Evolutionary conservation across 2,888 invertebrate genomes (phyloP), one percentile per base, ranked within the genome.

Genomic region (Halictus ligatus): DNA sequence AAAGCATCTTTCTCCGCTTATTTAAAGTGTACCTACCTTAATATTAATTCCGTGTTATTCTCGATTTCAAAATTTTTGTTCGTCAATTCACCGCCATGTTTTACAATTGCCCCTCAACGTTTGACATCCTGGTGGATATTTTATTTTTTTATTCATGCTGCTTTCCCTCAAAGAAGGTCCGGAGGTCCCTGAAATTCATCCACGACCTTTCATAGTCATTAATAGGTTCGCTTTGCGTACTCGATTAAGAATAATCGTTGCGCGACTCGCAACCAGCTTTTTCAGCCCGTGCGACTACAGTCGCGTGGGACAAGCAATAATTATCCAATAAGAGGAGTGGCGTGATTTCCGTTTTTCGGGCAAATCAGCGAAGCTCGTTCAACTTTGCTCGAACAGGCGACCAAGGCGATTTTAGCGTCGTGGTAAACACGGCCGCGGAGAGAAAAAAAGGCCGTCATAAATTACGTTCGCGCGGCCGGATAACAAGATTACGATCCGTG

Each of bases 401-500:
- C 60, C 35, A 69, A n/a, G 46, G 67, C 6, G 54, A 43, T 67
- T 76, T 79, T 58, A 60, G n/a, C 58, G 12, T 29, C 58, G 69
- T 13, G 48, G 77, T 50, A 84, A 82, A 84, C 84, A 50, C 29
- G 64, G 64, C 29, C 15, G n/a, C 12, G 15, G 40, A 8, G 40
- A 8, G n/a, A n/a, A n/a, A 25, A 13, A 48, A 71, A 18, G 46
- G n/a, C 3, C 15, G 40, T 35, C 35, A 40, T 76, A 85, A 85
- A 86, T 86, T 78, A 80, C 29, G 64, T 60, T 50, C 67, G 58
- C 48, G 64, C 50, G 40, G 40, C 6, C 80, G 50, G 60, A 54
- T 78, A 84, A 86, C 85, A 75, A 69, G 85, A 84, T 84, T 72
- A 78, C 21, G 77, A 77, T 80, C 75, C 60, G 46, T 21, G 78